Conservation (phyloP, 2,113 vertebrate species). For the Tragulus kanchil region DNA sequence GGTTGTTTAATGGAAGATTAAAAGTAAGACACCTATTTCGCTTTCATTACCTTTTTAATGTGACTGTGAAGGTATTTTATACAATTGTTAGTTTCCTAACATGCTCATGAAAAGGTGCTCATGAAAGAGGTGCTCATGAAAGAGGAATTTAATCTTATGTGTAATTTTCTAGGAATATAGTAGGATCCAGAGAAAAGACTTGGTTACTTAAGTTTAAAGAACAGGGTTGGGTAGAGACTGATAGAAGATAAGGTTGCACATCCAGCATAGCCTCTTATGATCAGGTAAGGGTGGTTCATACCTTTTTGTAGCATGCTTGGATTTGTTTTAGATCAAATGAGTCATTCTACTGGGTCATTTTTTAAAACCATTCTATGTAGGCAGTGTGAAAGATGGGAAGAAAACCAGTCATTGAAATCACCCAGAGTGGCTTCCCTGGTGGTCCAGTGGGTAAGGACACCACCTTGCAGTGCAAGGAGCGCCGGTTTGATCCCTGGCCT, state of each 20-base stretch:
- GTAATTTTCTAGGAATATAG: slow-evolving; percentile 30
- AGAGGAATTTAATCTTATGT: slow-evolving; percentile 18
- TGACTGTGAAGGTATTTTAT: slow-evolving; percentile 12
- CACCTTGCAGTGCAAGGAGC: too few relatives aligned
- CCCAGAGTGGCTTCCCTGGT: too few relatives aligned
- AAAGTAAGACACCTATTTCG: background rate
- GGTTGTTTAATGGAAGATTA: slow-evolving; percentile 41
- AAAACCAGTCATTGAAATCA: background rate
- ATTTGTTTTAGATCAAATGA: slow-evolving; percentile 29
- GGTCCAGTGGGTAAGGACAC: too few relatives aligned
- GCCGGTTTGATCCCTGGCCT: too few relatives aligned
- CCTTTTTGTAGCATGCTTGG: background rate
- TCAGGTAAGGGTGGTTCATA: background rate
- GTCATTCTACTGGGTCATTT: background rate
- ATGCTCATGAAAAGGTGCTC: too few relatives aligned
- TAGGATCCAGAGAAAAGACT: background rate
- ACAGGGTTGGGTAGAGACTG: background rate
- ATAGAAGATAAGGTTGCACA: background rate
- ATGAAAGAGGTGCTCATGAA: slow-evolving; percentile 44
- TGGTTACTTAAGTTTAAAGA: background rate
- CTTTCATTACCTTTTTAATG: slow-evolving; percentile 9
- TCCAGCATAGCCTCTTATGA: background rate
- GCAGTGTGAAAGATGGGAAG: background rate
- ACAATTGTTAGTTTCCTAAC: slow-evolving; percentile 34
- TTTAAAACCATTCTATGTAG: background rate